Evolutionary conservation across 1,140 invertebrate genomes (phyloP), one percentile per base, ranked within the genome.

Genomic region (Listronotus bonariensis): DNA sequence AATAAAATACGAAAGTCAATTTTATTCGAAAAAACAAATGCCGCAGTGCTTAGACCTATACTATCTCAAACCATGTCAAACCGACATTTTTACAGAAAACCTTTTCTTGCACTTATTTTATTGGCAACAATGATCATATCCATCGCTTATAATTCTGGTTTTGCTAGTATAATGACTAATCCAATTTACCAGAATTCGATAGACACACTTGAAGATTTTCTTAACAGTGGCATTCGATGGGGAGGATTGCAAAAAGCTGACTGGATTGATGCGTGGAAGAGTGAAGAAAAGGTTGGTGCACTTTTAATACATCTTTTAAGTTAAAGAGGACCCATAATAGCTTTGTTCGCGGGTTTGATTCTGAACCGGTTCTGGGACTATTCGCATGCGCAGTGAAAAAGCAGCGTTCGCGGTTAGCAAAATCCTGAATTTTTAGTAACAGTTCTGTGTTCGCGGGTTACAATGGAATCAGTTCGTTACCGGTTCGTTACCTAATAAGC

Each of bases 111-210:
- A 78, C 76, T 76, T 60, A 40, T 83, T 46, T 72, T 82, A 49
- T 59, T 83, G 34, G 75, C 78, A n/a, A 80, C 77, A 31, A 67
- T 85, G 36, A 69, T 85, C 8, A 55, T 85, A 14, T 77, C 78
- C 8, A 11, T 42, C 2, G 52, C 81, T 1, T 86, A 85, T 46
- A 78, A 80, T 38, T 81, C 81, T 51, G 83, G 84, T 6, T 72
- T 84, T 10, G 78, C 83, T n/a, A 83, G 80, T 12, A 78, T 80
- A 11, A 82, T 85, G 64, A 84, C 84, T 0, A 80, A 85, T 20
- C 84, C 84, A 0, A 82, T 68, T 49, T 70, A 74, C 31, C 61
- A 68, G 31, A 52, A 55, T 49, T 11, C 68, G 7, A 71, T 74
- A 31, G 46, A 71, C 41, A 72, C 70, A 10, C 48, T 74, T n/a